Evolutionary conservation across 2,888 invertebrate species (phyloP).

Genomic region (Therioaphis trifolii): DNA sequence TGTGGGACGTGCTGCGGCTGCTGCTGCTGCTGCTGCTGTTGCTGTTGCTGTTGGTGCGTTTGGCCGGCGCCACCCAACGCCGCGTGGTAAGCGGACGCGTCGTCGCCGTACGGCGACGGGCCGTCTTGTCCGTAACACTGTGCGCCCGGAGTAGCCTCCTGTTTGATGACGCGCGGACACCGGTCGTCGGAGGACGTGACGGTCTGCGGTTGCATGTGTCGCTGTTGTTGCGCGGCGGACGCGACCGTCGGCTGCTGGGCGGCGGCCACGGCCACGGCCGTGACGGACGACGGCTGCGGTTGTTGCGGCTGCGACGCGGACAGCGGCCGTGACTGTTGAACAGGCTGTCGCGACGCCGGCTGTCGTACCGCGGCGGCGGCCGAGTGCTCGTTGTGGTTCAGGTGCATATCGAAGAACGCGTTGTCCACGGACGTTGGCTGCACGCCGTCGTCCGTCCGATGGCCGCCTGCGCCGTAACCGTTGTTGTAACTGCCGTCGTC

Average conservation of each 20-base stretch:
- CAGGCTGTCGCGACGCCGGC: not conserved
- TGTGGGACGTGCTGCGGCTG: constrained; percentile 66
- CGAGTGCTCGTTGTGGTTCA: constrained; percentile 38
- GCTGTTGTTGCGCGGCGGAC: not conserved
- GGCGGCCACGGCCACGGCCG: not conserved
- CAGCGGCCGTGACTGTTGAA: not conserved
- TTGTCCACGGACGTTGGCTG: constrained; percentile 50
- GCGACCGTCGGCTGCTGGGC: not conserved
- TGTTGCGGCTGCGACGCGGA: constrained; percentile 1
- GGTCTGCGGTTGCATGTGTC: not conserved
- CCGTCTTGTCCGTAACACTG: constrained; percentile 52
- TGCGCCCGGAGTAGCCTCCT: not conserved
- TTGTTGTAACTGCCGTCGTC: constrained; percentile 65
- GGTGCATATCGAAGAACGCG: constrained; percentile 58
- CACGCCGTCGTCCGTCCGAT: constrained; percentile 42
- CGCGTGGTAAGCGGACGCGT: constrained; percentile 30
- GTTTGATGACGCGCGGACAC: constrained; percentile 26
- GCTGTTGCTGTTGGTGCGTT: constrained; percentile 25
- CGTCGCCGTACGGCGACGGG: constrained; percentile 42
- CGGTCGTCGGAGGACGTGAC: constrained; percentile 11
- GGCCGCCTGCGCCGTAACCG: constrained; percentile 67
- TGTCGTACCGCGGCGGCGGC: not conserved
- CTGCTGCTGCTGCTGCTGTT: constrained; percentile 64
- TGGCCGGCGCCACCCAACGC: not conserved
- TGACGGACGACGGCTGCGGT: not conserved